Percentiles rank a stretch among this genome's conserved stretches.
Evolutionary conservation across 2,888 invertebrate species (phyloP).

Genomic region (Mycalesis mineus): DNA sequence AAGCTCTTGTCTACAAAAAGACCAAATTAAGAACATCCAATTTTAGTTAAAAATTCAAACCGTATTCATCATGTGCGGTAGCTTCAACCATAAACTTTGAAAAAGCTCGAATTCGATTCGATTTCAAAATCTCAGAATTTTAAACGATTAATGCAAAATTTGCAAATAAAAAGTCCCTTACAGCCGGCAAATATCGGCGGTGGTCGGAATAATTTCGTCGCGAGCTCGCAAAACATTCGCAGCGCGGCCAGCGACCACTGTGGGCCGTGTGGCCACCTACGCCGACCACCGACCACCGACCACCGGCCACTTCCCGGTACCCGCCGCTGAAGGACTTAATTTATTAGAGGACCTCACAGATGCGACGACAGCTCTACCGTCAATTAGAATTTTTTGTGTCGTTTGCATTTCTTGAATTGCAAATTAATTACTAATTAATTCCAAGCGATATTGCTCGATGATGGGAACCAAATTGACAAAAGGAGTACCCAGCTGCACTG

Average conservation of each 20-base stretch:
- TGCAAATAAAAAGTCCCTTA: neutral
- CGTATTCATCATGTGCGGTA: too few species aligned
- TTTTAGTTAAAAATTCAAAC: too few species aligned
- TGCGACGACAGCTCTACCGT: neutral
- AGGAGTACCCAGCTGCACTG: too few species aligned
- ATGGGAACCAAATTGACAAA: too few species aligned
- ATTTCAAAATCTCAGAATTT: neutral
- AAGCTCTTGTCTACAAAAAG: too few species aligned
- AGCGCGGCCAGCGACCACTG: neutral
- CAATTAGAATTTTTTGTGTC: neutral
- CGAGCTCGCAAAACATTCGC: slow-evolving; percentile 20
- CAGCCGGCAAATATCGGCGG: slow-evolving; percentile 10
- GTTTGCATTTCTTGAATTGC: neutral
- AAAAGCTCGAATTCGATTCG: neutral
- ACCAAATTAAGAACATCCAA: too few species aligned
- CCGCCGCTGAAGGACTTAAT: neutral
- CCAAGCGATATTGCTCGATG: neutral
- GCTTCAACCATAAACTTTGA: too few species aligned
- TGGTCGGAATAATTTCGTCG: slow-evolving; percentile 15
- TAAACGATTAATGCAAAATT: neutral
- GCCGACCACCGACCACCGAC: neutral
- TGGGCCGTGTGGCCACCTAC: neutral
- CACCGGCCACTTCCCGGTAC: slow-evolving; percentile 2
- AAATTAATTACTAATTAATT: neutral
- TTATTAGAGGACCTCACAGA: neutral